phyloP scores from a whole-genome alignment of 2,888 invertebrate species.

The Arge pagana region DNA sequence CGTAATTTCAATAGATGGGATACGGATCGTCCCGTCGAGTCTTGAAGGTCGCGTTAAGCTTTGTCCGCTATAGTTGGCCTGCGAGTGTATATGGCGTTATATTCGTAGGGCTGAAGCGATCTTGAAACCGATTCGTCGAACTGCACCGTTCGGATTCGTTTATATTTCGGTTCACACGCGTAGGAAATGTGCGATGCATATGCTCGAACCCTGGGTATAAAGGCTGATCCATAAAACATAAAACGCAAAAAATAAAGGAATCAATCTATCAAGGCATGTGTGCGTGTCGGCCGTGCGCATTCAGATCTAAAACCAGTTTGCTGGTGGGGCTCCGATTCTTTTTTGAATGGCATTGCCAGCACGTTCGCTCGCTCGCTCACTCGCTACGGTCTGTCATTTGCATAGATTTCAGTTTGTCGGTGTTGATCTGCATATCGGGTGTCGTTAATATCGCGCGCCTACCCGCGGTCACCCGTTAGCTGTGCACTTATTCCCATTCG shows the following conservation, averaged over 20 bases:
- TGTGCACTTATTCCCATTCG: slow-evolving; percentile 27
- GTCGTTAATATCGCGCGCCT: slow-evolving; percentile 55
- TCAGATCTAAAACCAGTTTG: slow-evolving; percentile 24
- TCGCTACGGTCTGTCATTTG: slow-evolving; percentile 42
- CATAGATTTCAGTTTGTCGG: slow-evolving; percentile 49
- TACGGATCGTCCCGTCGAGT: too few species aligned
- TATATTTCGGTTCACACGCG: slow-evolving; percentile 20
- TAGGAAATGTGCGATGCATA: slow-evolving; percentile 19
- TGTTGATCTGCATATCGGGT: slow-evolving; percentile 55
- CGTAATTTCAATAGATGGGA: too few species aligned
- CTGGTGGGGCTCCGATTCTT: slow-evolving; percentile 36
- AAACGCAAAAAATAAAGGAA: slow-evolving; percentile 43
- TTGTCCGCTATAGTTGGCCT: too few species aligned
- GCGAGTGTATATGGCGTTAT: too few species aligned
- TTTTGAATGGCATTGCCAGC: slow-evolving; percentile 16
- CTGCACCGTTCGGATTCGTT: neutral
- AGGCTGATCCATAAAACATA: slow-evolving; percentile 41
- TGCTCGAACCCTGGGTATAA: slow-evolving; percentile 26
- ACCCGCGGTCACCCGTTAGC: slow-evolving; percentile 31
- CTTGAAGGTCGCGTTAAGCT: too few species aligned
- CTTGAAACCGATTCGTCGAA: neutral
- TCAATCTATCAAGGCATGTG: slow-evolving; percentile 50
- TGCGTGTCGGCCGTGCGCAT: slow-evolving; percentile 23
- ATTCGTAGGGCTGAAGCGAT: too few species aligned
- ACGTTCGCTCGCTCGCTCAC: slow-evolving; percentile 19